Evolutionary conservation across 2,113 vertebrate species (phyloP).

Genomic region (Pterocles orientalis): DNA sequence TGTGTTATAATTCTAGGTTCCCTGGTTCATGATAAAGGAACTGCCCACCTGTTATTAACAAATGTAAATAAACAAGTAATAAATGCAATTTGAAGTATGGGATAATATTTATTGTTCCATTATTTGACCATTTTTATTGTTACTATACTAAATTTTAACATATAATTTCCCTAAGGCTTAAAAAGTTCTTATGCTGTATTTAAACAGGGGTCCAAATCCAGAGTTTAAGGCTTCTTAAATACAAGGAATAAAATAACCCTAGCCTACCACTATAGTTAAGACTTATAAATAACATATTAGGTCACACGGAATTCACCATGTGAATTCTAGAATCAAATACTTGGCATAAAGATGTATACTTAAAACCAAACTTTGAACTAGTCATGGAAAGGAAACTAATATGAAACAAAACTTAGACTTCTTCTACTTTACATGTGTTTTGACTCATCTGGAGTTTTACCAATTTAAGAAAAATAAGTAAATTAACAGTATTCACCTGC

Average conservation of each 20-base stretch:
- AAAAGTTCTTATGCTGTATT: not conserved
- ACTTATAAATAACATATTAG: not conserved
- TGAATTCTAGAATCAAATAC: not conserved
- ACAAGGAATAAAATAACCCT: not conserved
- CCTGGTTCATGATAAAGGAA: not conserved
- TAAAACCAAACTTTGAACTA: not conserved
- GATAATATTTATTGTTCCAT: not conserved
- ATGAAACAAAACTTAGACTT: not conserved
- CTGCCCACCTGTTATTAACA: not conserved
- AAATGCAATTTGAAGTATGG: not conserved
- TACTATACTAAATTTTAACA: not conserved
- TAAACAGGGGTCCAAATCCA: not conserved
- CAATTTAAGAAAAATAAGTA: not conserved
- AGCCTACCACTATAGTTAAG: not conserved
- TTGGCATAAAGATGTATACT: not conserved
- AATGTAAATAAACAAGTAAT: not conserved
- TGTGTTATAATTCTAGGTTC: not conserved
- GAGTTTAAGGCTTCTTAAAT: not conserved
- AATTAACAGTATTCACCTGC: not conserved
- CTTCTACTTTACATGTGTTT: not conserved
- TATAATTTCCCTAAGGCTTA: not conserved
- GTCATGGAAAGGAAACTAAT: not conserved
- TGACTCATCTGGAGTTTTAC: not conserved
- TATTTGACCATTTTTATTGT: not conserved
- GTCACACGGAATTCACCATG: not conserved